Base-by-base conservation (phyloP, 1,140 invertebrate genomes). In the Brachionus rubens region DNA sequence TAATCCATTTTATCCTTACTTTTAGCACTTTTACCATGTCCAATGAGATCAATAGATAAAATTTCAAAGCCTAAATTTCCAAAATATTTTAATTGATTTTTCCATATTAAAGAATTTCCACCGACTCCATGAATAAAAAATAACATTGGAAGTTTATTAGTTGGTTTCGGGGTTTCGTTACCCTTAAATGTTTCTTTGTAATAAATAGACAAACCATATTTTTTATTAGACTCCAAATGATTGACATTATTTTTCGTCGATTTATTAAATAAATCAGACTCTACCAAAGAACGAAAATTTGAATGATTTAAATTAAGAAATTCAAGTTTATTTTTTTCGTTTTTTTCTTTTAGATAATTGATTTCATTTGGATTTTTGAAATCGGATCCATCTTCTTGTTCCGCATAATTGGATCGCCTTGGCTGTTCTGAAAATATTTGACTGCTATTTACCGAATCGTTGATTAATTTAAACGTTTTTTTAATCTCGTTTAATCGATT, bases 91-190 rank as follows among this genome's bases (percentile, higher is more conserved):
- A 90, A 83, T 78, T 90, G 88, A 56, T 86, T 79, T 70, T 86
- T 86, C 86, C 90, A 91, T 24, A 88, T 82, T 77, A 90, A 88
- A n/a, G 89, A 88, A 2, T 88, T 89, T 9, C 88, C 88, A 6
- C 90, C 90, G 77, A 91, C 89, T 6, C 90, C 90, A 81, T 91
- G 90, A 24, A 91, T 84, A 78, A 91, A 89, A 70, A 90, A 88
- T 72, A 91, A 56, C 6, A 56, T 3, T 6, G 52, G 52, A 12
- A 46, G n/a, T 19, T 50, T 19, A 3, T 50, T 26, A 12, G 3
- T 59, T 16, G 16, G n/a, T 36, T 33, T 59, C 36, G 4, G 6
- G 24, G 10, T 47, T 41, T 19, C n/a, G 21, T 14, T 21, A 4
- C 12, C 36, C 46, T 47, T 6, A 21, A 70, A 30, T n/a, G 5